Evolutionary conservation across 2,888 invertebrate species (phyloP), one percentile per base, ranked within the genome.

Genomic region (Xestoiulus laeticollis): DNA sequence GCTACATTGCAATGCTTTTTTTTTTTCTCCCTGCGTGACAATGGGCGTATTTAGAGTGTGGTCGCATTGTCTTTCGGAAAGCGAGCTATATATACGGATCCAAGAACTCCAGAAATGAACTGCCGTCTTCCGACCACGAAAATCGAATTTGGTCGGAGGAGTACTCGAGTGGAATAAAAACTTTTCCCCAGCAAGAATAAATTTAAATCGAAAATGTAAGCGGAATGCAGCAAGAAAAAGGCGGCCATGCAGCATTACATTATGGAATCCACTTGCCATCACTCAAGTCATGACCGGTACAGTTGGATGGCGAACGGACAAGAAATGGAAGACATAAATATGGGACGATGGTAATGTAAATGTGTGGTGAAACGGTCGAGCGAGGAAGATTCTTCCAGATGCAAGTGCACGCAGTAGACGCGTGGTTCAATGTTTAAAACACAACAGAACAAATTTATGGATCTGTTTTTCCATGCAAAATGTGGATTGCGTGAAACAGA

Each of bases 61-160:
- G 12, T 22, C 26, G 26, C 68, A 68, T 68, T 68, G 68, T 68
- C 68, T 68, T 68, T 26, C n/a, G 59, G n/a, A 59, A n/a, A 59
- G 59, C 59, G 59, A 59, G n/a, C 48, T n/a, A n/a, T n/a, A n/a
- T n/a, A 38, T 16, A 48, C 12, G 48, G 48, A 8, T 48, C 59
- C 59, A 5, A n/a, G n/a, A 38, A 59, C 19, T 59, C 59, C 38
- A 1, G 68, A 22, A 26, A 26, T 26, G 12, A 26, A 68, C 26
- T 26, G 10, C 8, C 26, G 68, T 68, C 68, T 68, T 26, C 26
- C 68, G 68, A 68, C 68, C 68, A 68, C 68, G 22, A 68, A 68
- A 68, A 68, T 68, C 68, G 68, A 68, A 68, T 68, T 68, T 68
- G 68, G 68, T 68, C 68, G 12, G 68, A 68, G 68, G 5, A 68